Evolutionary conservation across 2,113 vertebrate species (phyloP), one percentile per base, ranked within the genome.

Genomic region (Rhagologus leucostigma): DNA sequence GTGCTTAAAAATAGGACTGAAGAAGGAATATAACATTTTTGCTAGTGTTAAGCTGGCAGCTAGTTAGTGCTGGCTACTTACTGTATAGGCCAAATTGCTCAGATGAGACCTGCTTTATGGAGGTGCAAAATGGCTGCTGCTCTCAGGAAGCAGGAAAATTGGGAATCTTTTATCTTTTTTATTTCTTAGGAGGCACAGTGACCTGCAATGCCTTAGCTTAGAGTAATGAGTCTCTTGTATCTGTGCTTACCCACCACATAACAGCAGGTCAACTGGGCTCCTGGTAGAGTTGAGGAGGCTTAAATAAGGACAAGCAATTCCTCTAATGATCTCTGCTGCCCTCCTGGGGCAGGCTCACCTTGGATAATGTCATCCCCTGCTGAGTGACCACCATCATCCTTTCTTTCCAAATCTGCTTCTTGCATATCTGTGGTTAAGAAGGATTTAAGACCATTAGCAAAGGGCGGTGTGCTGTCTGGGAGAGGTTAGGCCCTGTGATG

Each of bases 1-100:
- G 24, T 70, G 62, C 65, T 84, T 91, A 90, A 85, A 91, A 89
- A 93, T 86, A 93, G 77, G 62, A 70, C 60, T 57, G 89, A 75
- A 78, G 60, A 67, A 81, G 46, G 63, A 73, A 74, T 87, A 59
- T 83, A 88, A 70, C 26, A 39, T 63, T 87, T 93, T 94, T 89
- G 65, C n/a, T 89, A 37, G 37, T 68, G 67, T 84, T 78, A 78
- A 91, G 42, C 57, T 87, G 81, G 69, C 84, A 91, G 75, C 44
- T 87, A 49, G 92, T 93, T 91, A 90, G 63, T 65, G 33, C 62
- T 80, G 57, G 73, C 63, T 93, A 53, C 68, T 82, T 93, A 74
- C 22, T 49, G 44, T 74, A 21, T 49, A 87, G 67, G 59, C 55
- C 49, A 94, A 78, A 80, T 89, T 55, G 46, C 74, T 82, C 59